These are phyloP conservation scores for Seira ritae DNA, from an alignment of 2,888 invertebrate species.

Conservation along the genomic window DNA sequence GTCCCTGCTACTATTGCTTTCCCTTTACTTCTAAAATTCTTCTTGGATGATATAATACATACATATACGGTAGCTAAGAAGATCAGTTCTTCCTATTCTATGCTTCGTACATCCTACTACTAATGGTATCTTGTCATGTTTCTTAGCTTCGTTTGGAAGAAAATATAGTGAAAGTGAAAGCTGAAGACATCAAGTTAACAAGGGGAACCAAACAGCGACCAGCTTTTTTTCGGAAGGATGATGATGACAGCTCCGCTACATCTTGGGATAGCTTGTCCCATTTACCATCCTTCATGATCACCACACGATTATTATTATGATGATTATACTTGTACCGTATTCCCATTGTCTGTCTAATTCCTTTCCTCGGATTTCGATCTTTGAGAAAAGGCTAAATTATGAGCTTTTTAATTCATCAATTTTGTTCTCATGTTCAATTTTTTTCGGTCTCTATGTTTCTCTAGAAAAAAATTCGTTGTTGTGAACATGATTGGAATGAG, in stretches of 20 bases:
- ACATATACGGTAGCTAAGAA: too few relatives aligned
- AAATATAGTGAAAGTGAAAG: neutral
- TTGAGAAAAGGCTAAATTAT: too few relatives aligned
- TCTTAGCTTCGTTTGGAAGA: neutral
- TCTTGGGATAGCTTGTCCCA: slow-evolving; percentile 20
- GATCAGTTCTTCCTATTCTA: too few relatives aligned
- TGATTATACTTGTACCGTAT: slow-evolving; percentile 41
- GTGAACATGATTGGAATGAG: too few relatives aligned
- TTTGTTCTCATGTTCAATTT: too few relatives aligned
- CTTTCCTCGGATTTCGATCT: too few relatives aligned
- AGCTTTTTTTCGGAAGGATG: slow-evolving; percentile 45
- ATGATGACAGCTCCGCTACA: slow-evolving; percentile 23
- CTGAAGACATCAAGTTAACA: slow-evolving; percentile 26
- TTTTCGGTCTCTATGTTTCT: too few relatives aligned
- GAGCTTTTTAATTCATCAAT: too few relatives aligned
- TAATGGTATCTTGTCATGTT: neutral
- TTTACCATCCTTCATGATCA: slow-evolving; percentile 20
- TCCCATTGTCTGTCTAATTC: too few relatives aligned
- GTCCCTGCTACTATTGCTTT: neutral
- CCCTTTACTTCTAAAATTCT: too few relatives aligned
- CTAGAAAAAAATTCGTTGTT: too few relatives aligned
- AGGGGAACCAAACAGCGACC: slow-evolving; percentile 19
- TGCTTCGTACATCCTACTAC: neutral
- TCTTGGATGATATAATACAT: too few relatives aligned
- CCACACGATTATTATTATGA: slow-evolving; percentile 29